phyloP scores from a whole-genome alignment of 2,113 vertebrate species.

The Dolichotis patagonum region DNA sequence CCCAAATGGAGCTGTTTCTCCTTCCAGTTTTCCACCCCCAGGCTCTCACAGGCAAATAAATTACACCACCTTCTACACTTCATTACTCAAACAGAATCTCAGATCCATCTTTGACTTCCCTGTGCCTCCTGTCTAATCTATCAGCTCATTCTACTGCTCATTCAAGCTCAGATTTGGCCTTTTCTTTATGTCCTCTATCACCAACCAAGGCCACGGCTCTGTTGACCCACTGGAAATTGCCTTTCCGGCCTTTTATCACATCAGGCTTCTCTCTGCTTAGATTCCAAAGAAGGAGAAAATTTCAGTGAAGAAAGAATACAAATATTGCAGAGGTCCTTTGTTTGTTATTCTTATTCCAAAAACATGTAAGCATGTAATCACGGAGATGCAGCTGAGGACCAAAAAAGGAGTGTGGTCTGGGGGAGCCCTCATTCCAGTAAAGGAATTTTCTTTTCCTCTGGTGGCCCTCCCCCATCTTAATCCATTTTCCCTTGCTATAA shows the following conservation, averaged over 20 bases:
- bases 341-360: not conserved
- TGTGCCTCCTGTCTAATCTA: not conserved
- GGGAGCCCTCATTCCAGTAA: not conserved
- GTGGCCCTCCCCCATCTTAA: not conserved
- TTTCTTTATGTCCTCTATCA: slow-evolving; percentile 3
- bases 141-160: not conserved
- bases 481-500: not conserved
- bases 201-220: not conserved
- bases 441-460: not conserved
- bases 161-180: not conserved
- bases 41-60: not conserved
- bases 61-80: not conserved
- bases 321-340: not conserved
- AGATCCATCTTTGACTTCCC: not conserved
- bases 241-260: not conserved
- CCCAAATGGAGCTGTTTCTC: not conserved
- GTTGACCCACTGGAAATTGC: not conserved
- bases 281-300: not conserved
- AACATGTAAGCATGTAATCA: not conserved
- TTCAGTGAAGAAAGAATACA: not conserved
- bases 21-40: not conserved
- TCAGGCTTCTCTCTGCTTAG: not conserved
- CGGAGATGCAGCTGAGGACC: not conserved
- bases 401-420: not conserved
- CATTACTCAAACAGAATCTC: not conserved